Evolutionary conservation across 2,888 invertebrate genomes (phyloP), one percentile per base, ranked within the genome.

Genomic region (Tubiluchus corallicola): DNA sequence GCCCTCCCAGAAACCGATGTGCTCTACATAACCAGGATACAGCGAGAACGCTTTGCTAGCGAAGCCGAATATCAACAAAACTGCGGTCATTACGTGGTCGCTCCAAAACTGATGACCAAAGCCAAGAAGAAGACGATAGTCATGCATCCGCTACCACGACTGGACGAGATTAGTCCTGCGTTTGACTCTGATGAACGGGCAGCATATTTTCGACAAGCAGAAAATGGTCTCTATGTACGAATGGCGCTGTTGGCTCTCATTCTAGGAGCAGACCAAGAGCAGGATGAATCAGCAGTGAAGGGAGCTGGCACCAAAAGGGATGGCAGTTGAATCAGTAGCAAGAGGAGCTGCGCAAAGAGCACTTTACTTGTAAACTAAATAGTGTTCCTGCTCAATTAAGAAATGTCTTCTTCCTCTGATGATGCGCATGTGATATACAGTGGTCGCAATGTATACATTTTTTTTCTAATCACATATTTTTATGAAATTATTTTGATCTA

Each of bases 171-270:
- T 53, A 63, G 63, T 53, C 72, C 82, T 0, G 85, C 90, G 53
- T 83, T 98, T 55, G 98, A 99, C 67, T 77, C 77, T 0, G 98
- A 99, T 67, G 87, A 90, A 0, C 72, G 98, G 42, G 96, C 98
- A 0, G 96, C 94, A 0, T 98, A 98, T 67, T 98, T 99, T 73
- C 73, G 96, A 17, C 98, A 98, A 68, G 92, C 90, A 0, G 90
- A 94, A 63, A 83, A 85, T 60, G 98, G 98, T 50, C 83, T 98
- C 79, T 98, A 85, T 60, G 85, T 98, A 16, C 74, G 98, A 43
- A 99, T 99, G 98, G 94, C 98, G 0, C 68, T 99, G 2, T 69
- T 99, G 16, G 79, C 90, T 1, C 82, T 87, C 75, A 79, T 92
- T 2, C 72, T 88, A 13, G 85, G 84, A 39, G 37, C 38, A 41